These are phyloP conservation scores for Conchocele bisecta DNA, from an alignment of 2,888 invertebrate species.

Conservation along the genomic window DNA sequence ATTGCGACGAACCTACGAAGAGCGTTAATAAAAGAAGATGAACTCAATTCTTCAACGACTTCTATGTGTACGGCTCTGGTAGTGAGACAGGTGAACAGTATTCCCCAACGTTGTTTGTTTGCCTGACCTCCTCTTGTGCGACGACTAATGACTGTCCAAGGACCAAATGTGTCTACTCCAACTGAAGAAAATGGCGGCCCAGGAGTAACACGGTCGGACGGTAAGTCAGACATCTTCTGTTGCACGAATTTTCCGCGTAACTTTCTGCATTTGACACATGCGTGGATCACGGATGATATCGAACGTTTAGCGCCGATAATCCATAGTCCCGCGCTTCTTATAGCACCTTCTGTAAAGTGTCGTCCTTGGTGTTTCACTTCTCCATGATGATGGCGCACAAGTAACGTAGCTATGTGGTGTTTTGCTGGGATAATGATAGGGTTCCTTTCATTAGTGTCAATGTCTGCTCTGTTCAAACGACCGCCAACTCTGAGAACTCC, in stretches of 20 bases:
- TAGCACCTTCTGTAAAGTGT: conserved; percentile 46
- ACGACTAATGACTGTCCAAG: conserved; percentile 31
- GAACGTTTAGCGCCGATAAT: conserved; percentile 31
- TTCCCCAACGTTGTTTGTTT: conserved; percentile 44
- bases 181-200: conserved; percentile 49
- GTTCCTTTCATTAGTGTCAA: too few species aligned
- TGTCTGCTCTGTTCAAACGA: too few species aligned
- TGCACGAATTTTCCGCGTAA: conserved; percentile 11
- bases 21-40: conserved; percentile 48
- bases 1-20: conserved; percentile 42
- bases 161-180: conserved; percentile 45
- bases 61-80: conserved; percentile 49
- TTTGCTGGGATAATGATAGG: too few species aligned
- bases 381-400: conserved; percentile 38
- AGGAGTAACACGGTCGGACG: conserved; percentile 32
- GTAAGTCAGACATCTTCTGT: conserved; percentile 53
- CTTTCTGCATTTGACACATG: conserved; percentile 36
- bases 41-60: conserved; percentile 41
- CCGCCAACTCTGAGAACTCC: too few species aligned
- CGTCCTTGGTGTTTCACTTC: conserved; percentile 46
- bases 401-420: conserved; percentile 36
- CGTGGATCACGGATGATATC: conserved; percentile 24
- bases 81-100: conserved; percentile 51
- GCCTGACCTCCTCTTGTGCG: conserved; percentile 32
- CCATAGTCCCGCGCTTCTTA: conserved; percentile 45